Evolutionary conservation across 2,888 invertebrate genomes (phyloP).

Genomic region (Lithosia quadra): DNA sequence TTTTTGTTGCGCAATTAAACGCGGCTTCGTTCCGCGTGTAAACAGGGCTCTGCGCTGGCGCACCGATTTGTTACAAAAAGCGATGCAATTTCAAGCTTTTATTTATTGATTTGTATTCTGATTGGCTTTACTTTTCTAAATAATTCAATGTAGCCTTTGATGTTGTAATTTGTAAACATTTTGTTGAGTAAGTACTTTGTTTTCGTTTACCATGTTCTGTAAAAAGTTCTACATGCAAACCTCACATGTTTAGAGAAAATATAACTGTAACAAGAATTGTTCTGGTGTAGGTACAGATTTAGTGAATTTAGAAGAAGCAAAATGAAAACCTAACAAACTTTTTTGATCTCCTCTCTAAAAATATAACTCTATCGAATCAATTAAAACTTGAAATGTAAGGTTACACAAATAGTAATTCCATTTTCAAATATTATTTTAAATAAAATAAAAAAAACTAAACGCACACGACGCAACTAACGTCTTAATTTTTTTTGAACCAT

Average conservation of each 20-base stretch:
- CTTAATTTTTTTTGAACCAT: conserved; percentile 14
- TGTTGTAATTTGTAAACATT: conserved; percentile 22
- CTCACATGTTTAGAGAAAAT: too few relatives aligned
- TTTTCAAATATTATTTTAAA: not conserved
- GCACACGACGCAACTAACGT: conserved; percentile 6
- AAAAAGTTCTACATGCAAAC: not conserved
- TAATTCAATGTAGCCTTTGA: conserved; percentile 43
- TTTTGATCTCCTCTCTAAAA: not conserved
- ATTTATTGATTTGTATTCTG: conserved; percentile 52
- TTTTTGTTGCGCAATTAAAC: conserved; percentile 79
- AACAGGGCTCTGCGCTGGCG: conserved; percentile 62
- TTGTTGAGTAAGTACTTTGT: not conserved
- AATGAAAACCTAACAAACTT: not conserved
- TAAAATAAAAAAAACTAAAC: conserved; percentile 10
- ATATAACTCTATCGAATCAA: conserved; percentile 11
- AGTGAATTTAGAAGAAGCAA: not conserved
- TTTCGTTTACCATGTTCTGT: not conserved
- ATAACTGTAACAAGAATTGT: too few relatives aligned
- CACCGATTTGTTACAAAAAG: conserved; percentile 65
- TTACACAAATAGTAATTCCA: not conserved
- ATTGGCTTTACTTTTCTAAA: conserved; percentile 49
- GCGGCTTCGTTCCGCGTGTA: conserved; percentile 69
- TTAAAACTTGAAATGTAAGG: conserved; percentile 6
- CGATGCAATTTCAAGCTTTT: conserved; percentile 51
- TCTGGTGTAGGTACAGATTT: not conserved